These are phyloP conservation scores for Synergus laeviventris DNA, from an alignment of 2,888 invertebrate genomes.

Conservation along the genomic window DNA sequence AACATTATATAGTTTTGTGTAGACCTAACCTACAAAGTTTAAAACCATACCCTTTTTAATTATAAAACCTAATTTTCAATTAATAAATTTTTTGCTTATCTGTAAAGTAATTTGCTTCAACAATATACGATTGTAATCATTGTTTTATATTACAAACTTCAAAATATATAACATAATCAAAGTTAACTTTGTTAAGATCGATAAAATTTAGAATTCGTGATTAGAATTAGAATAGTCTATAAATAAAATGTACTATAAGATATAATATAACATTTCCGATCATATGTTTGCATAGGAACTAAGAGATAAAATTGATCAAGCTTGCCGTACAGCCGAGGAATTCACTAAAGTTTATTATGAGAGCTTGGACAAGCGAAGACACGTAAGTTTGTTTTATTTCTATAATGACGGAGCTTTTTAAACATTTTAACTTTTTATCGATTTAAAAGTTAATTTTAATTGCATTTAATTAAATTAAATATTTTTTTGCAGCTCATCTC, in stretches of 20 bases:
- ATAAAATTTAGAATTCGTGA: background rate
- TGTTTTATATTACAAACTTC: background rate
- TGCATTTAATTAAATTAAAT: constrained; percentile 13
- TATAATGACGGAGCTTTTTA: background rate
- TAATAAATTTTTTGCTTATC: background rate
- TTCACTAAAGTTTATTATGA: constrained; percentile 94
- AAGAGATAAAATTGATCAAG: constrained; percentile 85
- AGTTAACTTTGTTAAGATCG: background rate
- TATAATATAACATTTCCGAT: no score
- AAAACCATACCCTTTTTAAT: background rate
- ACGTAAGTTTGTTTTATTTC: constrained; percentile 78
- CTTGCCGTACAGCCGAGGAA: constrained; percentile 90
- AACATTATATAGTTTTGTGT: background rate
- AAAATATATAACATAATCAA: background rate
- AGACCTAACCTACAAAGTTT: background rate
- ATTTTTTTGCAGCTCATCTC: constrained; percentile 81
- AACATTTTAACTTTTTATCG: no score
- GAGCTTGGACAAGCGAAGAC: constrained; percentile 90
- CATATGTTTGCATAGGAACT: constrained; percentile 75
- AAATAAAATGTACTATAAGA: background rate
- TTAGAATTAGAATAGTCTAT: background rate
- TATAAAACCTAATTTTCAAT: background rate
- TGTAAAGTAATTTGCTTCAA: background rate
- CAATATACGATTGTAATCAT: background rate
- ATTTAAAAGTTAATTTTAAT: background rate